phyloP scores from a whole-genome alignment of 2,113 vertebrate genomes.

The Sapajus apella region DNA sequence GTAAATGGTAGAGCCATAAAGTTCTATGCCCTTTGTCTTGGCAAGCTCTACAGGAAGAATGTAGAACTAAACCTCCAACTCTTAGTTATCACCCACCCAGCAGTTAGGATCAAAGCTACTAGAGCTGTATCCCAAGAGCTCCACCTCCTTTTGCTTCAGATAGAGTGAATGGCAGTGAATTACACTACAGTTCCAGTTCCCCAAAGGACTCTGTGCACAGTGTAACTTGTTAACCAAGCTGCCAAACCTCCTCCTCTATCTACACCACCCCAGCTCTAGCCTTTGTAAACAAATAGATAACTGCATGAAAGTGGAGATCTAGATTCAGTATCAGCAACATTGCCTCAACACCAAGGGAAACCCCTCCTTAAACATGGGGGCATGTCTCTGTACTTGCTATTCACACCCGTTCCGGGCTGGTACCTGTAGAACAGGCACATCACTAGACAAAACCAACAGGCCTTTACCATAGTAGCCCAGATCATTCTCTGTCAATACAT shows the following conservation, averaged over 20 bases:
- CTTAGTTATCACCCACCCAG: background rate
- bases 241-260: background rate
- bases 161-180: background rate
- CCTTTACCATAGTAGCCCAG: background rate
- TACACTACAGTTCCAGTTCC: conserved; percentile 1
- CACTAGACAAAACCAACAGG: background rate
- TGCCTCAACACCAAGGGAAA: background rate
- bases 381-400: background rate
- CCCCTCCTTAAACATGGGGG: background rate
- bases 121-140: background rate
- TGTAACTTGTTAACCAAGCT: background rate
- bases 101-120: conserved; percentile 9
- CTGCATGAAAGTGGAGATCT: background rate
- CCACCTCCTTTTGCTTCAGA: background rate
- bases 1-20: background rate
- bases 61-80: background rate
- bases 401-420: background rate
- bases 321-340: background rate
- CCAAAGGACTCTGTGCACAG: background rate
- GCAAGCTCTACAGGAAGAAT: background rate
- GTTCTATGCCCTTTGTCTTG: background rate
- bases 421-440: background rate
- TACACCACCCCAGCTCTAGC: background rate
- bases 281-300: conserved; percentile 25
- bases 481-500: conserved; percentile 15